These are phyloP conservation scores for Barnardius zonarius DNA, from an alignment of 2,113 vertebrate species.

Conservation along the genomic window DNA sequence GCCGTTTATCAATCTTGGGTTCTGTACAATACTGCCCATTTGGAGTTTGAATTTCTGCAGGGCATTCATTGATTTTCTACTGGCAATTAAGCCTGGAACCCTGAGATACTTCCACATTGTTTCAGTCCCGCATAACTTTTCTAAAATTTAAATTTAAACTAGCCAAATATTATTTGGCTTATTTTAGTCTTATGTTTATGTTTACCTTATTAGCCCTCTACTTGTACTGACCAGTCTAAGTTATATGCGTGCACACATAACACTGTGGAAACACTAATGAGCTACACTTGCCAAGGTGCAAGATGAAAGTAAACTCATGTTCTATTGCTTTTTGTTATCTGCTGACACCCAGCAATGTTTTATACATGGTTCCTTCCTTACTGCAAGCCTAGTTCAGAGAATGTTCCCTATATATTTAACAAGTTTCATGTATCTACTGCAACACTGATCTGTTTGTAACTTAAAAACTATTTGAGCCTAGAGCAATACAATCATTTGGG, in stretches of 20 bases:
- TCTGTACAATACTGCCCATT: background rate
- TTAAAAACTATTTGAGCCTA: background rate
- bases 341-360: background rate
- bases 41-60: background rate
- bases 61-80: background rate
- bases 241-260: fast-evolving
- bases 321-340: background rate
- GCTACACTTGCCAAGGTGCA: background rate
- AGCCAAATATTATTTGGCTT: background rate
- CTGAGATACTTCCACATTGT: background rate
- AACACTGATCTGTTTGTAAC: background rate
- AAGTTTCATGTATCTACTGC: background rate
- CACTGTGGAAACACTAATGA: background rate
- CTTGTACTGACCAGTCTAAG: background rate
- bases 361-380: background rate
- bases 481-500: background rate
- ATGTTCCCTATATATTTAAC: background rate
- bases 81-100: background rate
- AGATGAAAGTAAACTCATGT: background rate
- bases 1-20: background rate
- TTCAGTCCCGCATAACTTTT: background rate
- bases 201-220: background rate
- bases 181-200: background rate
- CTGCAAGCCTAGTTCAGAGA: background rate
- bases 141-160: background rate